Base-by-base conservation (phyloP, 2,888 invertebrate genomes). In the Sialis lutaria region DNA sequence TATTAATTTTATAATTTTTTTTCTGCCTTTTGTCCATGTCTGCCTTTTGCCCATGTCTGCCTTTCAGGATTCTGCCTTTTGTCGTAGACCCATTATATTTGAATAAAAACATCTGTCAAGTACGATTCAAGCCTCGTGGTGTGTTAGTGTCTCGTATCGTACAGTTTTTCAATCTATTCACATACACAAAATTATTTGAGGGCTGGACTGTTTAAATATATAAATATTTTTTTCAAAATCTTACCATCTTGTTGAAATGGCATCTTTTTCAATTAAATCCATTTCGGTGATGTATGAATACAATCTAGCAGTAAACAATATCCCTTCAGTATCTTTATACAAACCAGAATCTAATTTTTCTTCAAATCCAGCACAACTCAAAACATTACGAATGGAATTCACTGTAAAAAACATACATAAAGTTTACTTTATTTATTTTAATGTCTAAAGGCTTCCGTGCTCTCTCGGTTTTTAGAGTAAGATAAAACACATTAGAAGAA, bases 221-320 rank as follows among this genome's bases (percentile, higher is more conserved):
- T 22, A 22, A 4, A 22, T 22, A 44, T 62, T 60, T 3, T 54
- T 53, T 52, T 55, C 58, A 51, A 61, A 60, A 33, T 48, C 52
- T 53, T 55, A 62, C 67, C 76, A 77, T 61, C 67, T 69, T 8
- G 58, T 64, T 37, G 60, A 56, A 13, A 67, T 54, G 32, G 65
- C 53, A 12, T 55, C 53, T 7, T 53, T 51, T 3, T 78, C 77
- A 52, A 84, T 84, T 45, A 86, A 64, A 60, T 86, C 80, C n/a
- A 85, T 68, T 43, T 78, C 73, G 2, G 79, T 78, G 7, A 87
- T 67, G 45, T 76, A 61, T 1, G 75, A 82, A 56, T 75, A 78
- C 6, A 87, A 60, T 4, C 82, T 65, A 2, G 77, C 79, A n/a
- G 82, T 78, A 59, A 86, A 82, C 73, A 67, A 48, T 64, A 64